Conservation (phyloP, 2,797 vertebrate species). For the Dicrostonyx torquatus region DNA sequence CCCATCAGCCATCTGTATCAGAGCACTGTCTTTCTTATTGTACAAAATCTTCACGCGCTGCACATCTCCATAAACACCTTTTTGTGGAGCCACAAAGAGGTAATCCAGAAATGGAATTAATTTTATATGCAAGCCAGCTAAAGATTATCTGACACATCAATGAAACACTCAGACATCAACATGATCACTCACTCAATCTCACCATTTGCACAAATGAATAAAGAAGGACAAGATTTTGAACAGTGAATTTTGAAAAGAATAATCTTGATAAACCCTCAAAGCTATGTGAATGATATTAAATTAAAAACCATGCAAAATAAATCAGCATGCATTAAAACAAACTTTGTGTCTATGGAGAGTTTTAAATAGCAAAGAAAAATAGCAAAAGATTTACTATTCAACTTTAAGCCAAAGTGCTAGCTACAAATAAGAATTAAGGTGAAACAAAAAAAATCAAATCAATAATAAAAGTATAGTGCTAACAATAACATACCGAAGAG, state of each 20-base stretch:
- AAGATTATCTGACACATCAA: conserved; percentile 85
- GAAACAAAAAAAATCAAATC: conserved; percentile 94
- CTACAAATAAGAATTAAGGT: conserved; percentile 92
- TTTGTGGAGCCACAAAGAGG: conserved; percentile 87
- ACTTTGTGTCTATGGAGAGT: conserved; percentile 90
- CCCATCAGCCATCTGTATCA: conserved; percentile 98
- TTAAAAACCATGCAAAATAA: conserved; percentile 95
- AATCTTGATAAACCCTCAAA: conserved; percentile 92
- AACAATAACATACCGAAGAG: conserved; percentile 99
- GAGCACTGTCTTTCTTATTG: conserved; percentile 99
- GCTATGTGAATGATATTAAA: conserved; percentile 94
- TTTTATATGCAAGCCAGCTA: conserved; percentile 81
- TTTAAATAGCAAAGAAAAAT: conserved; percentile 91
- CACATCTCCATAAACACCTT: conserved; percentile 98
- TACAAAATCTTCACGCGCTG: conserved; percentile 99
- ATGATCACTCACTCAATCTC: conserved; percentile 90
- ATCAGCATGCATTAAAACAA: conserved; percentile 93
- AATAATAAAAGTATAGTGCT: conserved; percentile 96
- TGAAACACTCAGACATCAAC: conserved; percentile 91
- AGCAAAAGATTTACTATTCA: conserved; percentile 90
- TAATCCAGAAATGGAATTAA: conserved; percentile 88
- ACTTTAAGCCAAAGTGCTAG: conserved; percentile 92
- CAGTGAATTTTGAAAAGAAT: conserved; percentile 93
- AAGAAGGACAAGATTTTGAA: conserved; percentile 92
- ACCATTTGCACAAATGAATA: conserved; percentile 91